Conservation (phyloP, 2,797 vertebrate species). For the Aselliscus stoliczkanus region DNA sequence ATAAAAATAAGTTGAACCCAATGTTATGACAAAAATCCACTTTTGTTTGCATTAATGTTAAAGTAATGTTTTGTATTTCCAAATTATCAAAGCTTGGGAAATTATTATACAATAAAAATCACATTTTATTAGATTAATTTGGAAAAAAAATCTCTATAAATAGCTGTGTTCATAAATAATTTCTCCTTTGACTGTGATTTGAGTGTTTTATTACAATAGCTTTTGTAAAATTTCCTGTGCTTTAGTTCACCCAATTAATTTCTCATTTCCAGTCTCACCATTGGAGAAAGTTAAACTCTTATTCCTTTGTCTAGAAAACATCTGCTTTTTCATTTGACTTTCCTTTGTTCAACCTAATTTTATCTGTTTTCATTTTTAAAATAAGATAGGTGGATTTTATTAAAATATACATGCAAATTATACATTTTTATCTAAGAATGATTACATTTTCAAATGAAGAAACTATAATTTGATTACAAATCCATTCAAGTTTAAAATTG, state of each 20-base stretch:
- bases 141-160: background rate
- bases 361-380: background rate
- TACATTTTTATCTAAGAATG: background rate
- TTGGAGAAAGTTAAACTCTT: background rate
- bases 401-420: background rate
- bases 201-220: background rate
- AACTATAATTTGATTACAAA: background rate
- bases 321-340: background rate
- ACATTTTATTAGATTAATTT: background rate
- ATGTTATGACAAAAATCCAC: background rate
- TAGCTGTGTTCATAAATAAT: background rate
- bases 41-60: background rate
- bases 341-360: background rate
- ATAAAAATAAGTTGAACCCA: background rate
- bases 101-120: background rate
- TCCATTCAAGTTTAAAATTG: background rate
- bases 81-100: background rate
- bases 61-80: background rate
- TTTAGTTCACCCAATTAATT: background rate
- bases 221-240: background rate
- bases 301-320: background rate
- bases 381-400: rapidly evolving
- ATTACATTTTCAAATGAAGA: background rate
- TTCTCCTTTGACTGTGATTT: background rate
- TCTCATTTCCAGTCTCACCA: background rate